Percentiles rank a stretch among this genome's conserved stretches.
phyloP scores from a whole-genome alignment of 2,888 invertebrate species.

The Catocala nupta region DNA sequence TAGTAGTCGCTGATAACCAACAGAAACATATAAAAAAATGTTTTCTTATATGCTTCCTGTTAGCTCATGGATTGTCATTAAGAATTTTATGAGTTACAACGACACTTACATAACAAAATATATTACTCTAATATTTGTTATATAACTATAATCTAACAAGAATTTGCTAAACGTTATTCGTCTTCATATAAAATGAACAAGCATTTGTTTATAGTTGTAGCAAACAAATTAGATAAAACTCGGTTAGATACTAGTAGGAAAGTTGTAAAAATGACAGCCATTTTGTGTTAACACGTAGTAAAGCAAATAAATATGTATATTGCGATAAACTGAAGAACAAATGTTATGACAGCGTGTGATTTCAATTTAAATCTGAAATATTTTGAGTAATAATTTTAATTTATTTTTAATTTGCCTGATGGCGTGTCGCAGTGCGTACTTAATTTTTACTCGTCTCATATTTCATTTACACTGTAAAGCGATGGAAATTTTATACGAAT shows the following conservation, averaged over 20 bases:
- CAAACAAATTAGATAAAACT: constrained; percentile 16
- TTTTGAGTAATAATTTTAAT: constrained; percentile 15
- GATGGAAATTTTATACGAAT: background rate
- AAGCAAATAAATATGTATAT: constrained; percentile 8
- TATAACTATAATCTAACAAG: background rate
- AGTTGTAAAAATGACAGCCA: constrained; percentile 9
- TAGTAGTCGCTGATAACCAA: too few relatives aligned
- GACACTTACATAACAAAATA: too few relatives aligned
- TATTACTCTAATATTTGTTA: too few relatives aligned
- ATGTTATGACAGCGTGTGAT: constrained; percentile 48
- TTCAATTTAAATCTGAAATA: constrained; percentile 27
- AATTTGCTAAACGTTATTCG: background rate
- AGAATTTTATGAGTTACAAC: too few relatives aligned
- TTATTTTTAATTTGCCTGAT: background rate
- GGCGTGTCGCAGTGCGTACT: constrained; percentile 1
- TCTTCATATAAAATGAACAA: background rate
- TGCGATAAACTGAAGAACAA: constrained; percentile 22
- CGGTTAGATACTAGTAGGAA: background rate
- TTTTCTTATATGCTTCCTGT: too few relatives aligned
- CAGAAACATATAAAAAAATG: too few relatives aligned
- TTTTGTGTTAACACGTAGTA: constrained; percentile 22
- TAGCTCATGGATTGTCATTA: too few relatives aligned
- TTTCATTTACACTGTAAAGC: too few relatives aligned
- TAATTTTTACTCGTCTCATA: too few relatives aligned
- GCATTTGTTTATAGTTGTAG: constrained; percentile 6